These are phyloP conservation scores for Acanthococcus lagerstroemiae DNA, from an alignment of 2,888 invertebrate genomes.

Conservation along the genomic window DNA sequence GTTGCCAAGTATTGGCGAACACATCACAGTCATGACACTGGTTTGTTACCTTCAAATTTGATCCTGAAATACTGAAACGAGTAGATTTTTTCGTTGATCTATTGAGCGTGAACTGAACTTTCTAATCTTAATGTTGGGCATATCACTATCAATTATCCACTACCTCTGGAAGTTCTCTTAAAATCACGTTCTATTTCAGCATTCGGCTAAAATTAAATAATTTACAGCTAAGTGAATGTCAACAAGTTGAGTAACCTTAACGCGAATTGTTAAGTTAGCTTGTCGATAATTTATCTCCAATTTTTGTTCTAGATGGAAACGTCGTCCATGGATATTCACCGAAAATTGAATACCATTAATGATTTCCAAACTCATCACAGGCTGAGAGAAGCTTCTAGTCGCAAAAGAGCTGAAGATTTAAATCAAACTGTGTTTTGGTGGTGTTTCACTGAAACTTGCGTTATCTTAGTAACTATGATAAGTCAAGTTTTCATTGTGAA, in stretches of 20 bases:
- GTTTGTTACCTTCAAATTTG: conserved; percentile 42
- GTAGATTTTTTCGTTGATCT: not conserved
- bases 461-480: conserved; percentile 74
- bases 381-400: conserved; percentile 84
- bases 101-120: not conserved
- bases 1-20: conserved; percentile 73
- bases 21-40: conserved; percentile 87
- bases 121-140: not conserved
- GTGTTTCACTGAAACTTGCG: conserved; percentile 80
- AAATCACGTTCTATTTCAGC: not conserved
- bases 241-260: too few relatives aligned
- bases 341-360: conserved; percentile 72
- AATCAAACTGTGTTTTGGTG: conserved; percentile 90
- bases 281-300: not conserved
- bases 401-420: conserved; percentile 91
- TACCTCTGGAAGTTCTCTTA: not conserved
- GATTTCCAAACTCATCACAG: conserved; percentile 97
- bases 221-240: too few relatives aligned
- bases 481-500: conserved; percentile 83
- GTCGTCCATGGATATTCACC: conserved; percentile 80
- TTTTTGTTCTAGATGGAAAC: conserved; percentile 80
- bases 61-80: too few relatives aligned
- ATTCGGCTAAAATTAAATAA: too few relatives aligned
- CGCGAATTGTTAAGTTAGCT: too few relatives aligned
- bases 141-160: not conserved